Conservation (phyloP, 2,797 vertebrate species). For the Toxotes lorentzi region DNA sequence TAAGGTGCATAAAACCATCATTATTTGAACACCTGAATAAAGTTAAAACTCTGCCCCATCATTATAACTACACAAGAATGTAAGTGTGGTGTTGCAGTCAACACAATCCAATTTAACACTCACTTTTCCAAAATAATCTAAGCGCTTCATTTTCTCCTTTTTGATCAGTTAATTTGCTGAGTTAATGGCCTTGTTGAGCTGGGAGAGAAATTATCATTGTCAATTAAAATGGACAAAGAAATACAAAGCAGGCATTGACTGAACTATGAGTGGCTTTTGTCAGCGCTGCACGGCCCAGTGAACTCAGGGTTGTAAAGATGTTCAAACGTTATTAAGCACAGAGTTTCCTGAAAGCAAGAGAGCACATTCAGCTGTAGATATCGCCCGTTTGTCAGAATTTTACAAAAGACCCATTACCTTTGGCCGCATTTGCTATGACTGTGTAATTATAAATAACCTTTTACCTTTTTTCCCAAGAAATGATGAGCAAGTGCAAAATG, state of each 20-base stretch:
- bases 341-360: constrained; percentile 8
- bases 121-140: neutral
- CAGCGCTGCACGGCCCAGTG: constrained; percentile 18
- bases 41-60: neutral
- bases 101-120: constrained; percentile 7
- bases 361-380: constrained; percentile 21
- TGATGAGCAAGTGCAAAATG: neutral
- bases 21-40: neutral
- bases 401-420: constrained; percentile 18
- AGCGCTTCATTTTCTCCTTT: neutral
- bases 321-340: constrained; percentile 33
- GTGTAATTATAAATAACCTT: constrained; percentile 21
- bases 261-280: constrained; percentile 46
- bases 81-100: neutral
- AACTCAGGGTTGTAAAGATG: constrained; percentile 33
- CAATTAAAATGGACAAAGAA: constrained; percentile 69
- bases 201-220: constrained; percentile 29
- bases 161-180: constrained; percentile 28
- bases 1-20: neutral
- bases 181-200: constrained; percentile 41
- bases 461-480: neutral
- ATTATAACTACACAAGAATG: neutral
- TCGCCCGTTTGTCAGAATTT: constrained; percentile 17
- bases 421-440: neutral
- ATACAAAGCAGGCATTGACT: constrained; percentile 14